Conservation (phyloP, 2,888 invertebrate species). For the Congeria kusceri region DNA sequence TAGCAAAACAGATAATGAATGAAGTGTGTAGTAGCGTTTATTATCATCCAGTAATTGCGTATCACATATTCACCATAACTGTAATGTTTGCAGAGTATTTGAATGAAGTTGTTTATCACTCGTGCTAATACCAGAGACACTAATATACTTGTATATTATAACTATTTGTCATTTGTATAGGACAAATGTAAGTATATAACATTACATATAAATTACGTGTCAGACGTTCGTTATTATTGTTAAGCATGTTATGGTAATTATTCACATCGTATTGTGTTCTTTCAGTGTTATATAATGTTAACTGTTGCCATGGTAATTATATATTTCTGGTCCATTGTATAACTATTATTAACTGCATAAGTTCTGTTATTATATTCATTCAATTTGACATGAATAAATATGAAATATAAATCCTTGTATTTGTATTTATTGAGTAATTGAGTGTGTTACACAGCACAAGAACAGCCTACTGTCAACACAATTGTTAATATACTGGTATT, state of each 20-base stretch:
- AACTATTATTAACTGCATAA: slow-evolving; percentile 37
- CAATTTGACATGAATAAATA: slow-evolving; percentile 48
- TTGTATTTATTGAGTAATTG: too few species aligned
- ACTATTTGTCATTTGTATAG: neutral
- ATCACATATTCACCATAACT: too few species aligned
- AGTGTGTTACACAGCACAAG: too few species aligned
- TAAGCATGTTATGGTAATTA: too few species aligned
- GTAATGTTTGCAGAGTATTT: too few species aligned
- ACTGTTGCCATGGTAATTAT: slow-evolving; percentile 43
- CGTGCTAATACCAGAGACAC: neutral
- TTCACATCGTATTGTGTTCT: neutral
- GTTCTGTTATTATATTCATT: slow-evolving; percentile 55
- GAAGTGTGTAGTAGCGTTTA: too few species aligned
- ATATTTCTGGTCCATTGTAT: slow-evolving; percentile 51
- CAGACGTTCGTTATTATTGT: neutral
- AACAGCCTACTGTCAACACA: too few species aligned
- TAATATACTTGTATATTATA: neutral
- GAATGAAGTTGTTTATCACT: neutral
- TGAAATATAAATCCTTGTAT: slow-evolving; percentile 21
- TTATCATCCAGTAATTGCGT: too few species aligned
- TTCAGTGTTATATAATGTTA: slow-evolving; percentile 18
- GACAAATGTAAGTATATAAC: neutral
- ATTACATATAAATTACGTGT: neutral
- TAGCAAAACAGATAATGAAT: too few species aligned
- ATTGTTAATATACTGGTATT: too few species aligned